Evolutionary conservation across 2,797 vertebrate genomes (phyloP), one percentile per base, ranked within the genome.

Genomic region (Sebastes alutus): DNA sequence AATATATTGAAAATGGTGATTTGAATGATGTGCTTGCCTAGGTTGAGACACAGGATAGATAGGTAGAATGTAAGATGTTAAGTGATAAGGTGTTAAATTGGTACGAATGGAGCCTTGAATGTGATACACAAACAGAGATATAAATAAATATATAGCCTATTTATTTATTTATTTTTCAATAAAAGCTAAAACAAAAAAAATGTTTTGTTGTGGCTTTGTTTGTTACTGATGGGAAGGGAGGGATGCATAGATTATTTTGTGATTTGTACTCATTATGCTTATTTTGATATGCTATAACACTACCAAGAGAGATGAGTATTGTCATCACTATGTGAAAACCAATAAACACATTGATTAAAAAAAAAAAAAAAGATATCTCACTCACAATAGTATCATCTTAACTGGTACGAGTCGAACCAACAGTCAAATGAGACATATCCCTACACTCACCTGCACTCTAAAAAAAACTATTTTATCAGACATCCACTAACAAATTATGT

Each of bases 331-430:
- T 20, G 42, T 20, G 42, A 46, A 46, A 46, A 46, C 16, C 6
- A 18, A 46, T 46, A 18, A 46, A 46, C 42, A 46, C 1, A 20
- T 2, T 46, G 42, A 46, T 46, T 20, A 18, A 46, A 46, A 46
- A 46, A 0, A 46, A 46, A 13, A 6, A 6, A 42, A 3, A 42
- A 42, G 14, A 38, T 38, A 25, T 0, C 12, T 64, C n/a, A 16
- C 33, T 25, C 12, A 0, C 30, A n/a, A 22, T 33, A 33, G 1
- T 32, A 18, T 46, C 1, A 25, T 42, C 4, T 65, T 0, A 46
- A 46, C 42, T 46, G 16, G 42, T 46, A 18, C 1, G 16, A 46
- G 42, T 20, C 6, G 16, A 46, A 18, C 16, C 16, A 46, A 8
- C 42, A 46, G 42, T 18, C 42, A 46, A 46, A 46, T 20, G 42